These are phyloP conservation scores for Lasioglossum morio DNA, from an alignment of 2,888 invertebrate genomes.

Conservation along the genomic window DNA sequence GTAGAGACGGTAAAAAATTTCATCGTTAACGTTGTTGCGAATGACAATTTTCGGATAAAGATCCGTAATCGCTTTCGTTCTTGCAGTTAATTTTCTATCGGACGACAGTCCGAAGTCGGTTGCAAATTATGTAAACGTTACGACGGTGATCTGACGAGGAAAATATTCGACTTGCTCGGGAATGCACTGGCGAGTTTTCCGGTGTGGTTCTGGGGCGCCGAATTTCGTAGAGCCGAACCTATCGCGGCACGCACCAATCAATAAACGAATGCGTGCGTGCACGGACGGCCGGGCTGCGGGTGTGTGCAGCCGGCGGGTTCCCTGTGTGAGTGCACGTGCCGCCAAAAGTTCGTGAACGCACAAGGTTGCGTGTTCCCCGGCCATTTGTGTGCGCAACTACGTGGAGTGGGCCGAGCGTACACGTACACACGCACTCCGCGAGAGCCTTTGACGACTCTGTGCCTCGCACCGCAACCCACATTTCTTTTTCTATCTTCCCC, in stretches of 20 bases:
- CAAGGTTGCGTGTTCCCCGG: slow-evolving; percentile 65
- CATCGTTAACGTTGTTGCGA: background rate
- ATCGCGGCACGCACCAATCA: slow-evolving; percentile 71
- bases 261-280: slow-evolving; percentile 74
- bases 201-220: slow-evolving; percentile 47
- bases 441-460: slow-evolving; percentile 47
- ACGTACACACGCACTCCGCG: slow-evolving; percentile 20
- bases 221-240: slow-evolving; percentile 62
- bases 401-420: slow-evolving; percentile 37
- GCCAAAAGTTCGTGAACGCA: slow-evolving; percentile 68
- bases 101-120: background rate
- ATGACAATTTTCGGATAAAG: background rate
- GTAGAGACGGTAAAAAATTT: background rate
- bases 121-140: background rate
- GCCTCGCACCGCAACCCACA: slow-evolving; percentile 50
- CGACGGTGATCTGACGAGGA: background rate
- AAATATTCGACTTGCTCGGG: background rate
- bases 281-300: slow-evolving; percentile 45
- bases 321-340: slow-evolving; percentile 76
- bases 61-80: background rate
- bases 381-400: slow-evolving; percentile 49
- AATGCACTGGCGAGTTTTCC: slow-evolving; percentile 34
- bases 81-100: background rate
- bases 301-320: slow-evolving; percentile 41
- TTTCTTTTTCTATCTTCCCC: slow-evolving; percentile 33